phyloP scores from a whole-genome alignment of 2,113 vertebrate species.

The Neolamprologus sp. region DNA sequence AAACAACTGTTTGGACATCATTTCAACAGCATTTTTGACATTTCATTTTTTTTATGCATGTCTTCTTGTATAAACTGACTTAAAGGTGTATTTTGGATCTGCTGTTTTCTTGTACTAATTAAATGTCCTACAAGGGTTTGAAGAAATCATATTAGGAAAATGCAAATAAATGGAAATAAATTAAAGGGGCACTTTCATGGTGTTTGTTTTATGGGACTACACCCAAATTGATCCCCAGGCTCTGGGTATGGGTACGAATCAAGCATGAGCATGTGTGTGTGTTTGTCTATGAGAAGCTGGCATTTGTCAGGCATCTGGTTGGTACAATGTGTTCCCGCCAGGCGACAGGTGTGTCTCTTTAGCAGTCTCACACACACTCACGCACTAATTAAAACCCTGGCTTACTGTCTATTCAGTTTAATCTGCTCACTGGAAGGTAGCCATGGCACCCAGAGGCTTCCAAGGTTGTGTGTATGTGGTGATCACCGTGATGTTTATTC shows the following conservation, averaged over 20 bases:
- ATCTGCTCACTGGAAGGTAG: background rate
- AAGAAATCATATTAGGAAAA: background rate
- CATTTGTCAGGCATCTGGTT: background rate
- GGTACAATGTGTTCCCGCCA: background rate
- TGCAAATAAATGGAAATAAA: constrained; percentile 11
- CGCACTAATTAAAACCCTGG: constrained; percentile 22
- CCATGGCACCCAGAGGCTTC: background rate
- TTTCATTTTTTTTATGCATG: background rate
- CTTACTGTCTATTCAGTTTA: constrained; percentile 1
- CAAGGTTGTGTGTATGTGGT: background rate
- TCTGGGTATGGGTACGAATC: background rate
- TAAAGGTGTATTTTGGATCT: background rate
- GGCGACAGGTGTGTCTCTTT: constrained; percentile 19
- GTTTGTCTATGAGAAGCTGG: background rate
- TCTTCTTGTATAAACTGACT: background rate
- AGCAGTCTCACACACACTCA: background rate
- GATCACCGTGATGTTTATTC: background rate
- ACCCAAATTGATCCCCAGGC: background rate
- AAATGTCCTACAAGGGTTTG: background rate
- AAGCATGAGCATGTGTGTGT: background rate
- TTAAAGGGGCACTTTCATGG: background rate
- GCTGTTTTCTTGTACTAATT: background rate
- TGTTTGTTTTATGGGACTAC: background rate
- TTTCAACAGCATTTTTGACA: background rate
- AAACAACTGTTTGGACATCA: background rate